Percentiles rank a stretch among this genome's conserved stretches.
Evolutionary conservation across 30 jellyfish, hydroid and myxozoan species (phyloP).

Genomic region (Cassiopea xamachana): DNA sequence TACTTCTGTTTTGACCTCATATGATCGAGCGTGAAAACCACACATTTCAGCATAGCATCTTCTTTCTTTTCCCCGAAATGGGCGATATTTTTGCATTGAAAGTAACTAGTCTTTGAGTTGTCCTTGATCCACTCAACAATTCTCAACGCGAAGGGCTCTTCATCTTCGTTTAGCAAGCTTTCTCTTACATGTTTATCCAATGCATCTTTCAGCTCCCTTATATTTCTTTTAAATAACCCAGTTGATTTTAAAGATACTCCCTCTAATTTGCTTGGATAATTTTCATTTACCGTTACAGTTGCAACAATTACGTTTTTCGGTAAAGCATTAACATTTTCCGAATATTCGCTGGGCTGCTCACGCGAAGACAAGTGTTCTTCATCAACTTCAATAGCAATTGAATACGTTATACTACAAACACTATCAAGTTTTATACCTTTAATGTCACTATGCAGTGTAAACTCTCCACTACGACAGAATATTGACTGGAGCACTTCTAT

Average conservation of each 20-base stretch:
- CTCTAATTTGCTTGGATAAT: slow-evolving; percentile 29
- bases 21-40: slow-evolving; percentile 77
- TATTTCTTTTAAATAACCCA: background rate
- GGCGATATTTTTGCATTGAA: background rate
- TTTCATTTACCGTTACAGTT: slow-evolving; percentile 6
- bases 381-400: slow-evolving; percentile 10
- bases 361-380: background rate
- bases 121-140: slow-evolving; percentile 44
- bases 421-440: background rate
- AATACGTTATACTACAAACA: background rate
- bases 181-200: background rate
- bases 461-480: slow-evolving; percentile 76
- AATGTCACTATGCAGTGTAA: slow-evolving; percentile 29
- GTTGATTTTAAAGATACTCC: slow-evolving; percentile 24
- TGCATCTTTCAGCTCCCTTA: slow-evolving; percentile 10
- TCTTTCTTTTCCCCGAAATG: background rate
- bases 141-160: slow-evolving; percentile 30
- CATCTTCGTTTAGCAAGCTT: background rate
- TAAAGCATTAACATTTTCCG: background rate
- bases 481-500: slow-evolving; percentile 44
- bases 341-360: background rate
- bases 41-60: background rate
- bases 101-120: background rate
- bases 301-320: background rate
- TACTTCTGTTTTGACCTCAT: slow-evolving; percentile 66